Percentiles rank a stretch among this genome's conserved stretches.
These are phyloP conservation scores for Dorcus parallelipipedus DNA, from an alignment of 2,888 invertebrate genomes.

Conservation along the genomic window DNA sequence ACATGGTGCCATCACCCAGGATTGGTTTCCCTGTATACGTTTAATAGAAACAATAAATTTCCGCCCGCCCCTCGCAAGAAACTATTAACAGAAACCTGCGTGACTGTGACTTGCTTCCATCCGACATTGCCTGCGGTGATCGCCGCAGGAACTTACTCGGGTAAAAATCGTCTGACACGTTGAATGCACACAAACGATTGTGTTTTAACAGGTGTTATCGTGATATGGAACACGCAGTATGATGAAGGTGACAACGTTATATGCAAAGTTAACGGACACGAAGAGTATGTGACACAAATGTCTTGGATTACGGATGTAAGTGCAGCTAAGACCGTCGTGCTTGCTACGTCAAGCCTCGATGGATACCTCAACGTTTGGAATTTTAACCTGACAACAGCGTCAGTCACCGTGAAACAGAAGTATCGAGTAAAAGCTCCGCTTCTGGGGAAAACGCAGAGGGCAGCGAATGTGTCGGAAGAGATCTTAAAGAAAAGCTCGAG, in stretches of 20 bases:
- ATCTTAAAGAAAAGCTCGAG: conserved; percentile 32
- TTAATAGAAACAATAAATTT: conserved; percentile 38
- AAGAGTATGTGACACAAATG: conserved; percentile 41
- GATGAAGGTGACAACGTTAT: conserved; percentile 37
- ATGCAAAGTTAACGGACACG: conserved; percentile 35
- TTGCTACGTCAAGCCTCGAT: conserved; percentile 42
- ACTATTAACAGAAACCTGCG: conserved; percentile 45
- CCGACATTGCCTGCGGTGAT: conserved; percentile 50
- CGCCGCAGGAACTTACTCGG: conserved; percentile 48
- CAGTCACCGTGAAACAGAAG: conserved; percentile 30
- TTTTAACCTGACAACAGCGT: conserved; percentile 26
- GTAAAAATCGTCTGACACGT: conserved; percentile 24
- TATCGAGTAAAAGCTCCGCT: conserved; percentile 41
- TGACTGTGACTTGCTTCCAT: conserved; percentile 50
- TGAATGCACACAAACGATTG: neutral
- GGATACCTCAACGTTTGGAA: conserved; percentile 42
- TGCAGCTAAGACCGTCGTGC: conserved; percentile 33
- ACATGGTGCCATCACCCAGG: conserved; percentile 48
- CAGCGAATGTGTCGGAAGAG: conserved; percentile 16
- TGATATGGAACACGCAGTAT: conserved; percentile 41
- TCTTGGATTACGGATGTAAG: conserved; percentile 40
- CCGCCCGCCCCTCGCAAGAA: conserved; percentile 37
- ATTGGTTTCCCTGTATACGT: conserved; percentile 37
- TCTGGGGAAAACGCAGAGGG: conserved; percentile 26
- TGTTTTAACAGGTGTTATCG: conserved; percentile 30